A percentile compares a stretch with the other conserved stretches of the same genome.
Conservation (phyloP, 30 jellyfish, hydroid and myxozoan species). For the Nemopilema nomurai region DNA sequence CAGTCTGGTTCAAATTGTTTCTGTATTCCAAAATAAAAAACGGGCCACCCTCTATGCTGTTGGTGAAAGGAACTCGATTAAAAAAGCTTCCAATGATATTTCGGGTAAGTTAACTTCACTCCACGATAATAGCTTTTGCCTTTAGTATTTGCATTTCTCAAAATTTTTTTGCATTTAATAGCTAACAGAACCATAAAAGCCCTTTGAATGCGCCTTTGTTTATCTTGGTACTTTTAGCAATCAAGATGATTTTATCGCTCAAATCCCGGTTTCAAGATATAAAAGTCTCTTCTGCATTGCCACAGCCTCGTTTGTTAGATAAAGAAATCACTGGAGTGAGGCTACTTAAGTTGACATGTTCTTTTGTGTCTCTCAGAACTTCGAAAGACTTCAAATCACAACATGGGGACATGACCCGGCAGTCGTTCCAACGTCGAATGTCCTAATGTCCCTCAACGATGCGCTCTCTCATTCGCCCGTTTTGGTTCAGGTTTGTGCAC, state of each 20-base stretch:
- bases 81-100: slow-evolving; percentile 62
- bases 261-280: too few species aligned
- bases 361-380: slow-evolving; percentile 57
- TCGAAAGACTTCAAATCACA: slow-evolving; percentile 83
- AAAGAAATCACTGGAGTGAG: too few species aligned
- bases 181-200: too few species aligned
- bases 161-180: too few species aligned
- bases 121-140: too few species aligned
- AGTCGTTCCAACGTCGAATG: slow-evolving; percentile 87
- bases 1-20: slow-evolving; percentile 89
- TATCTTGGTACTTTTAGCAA: too few species aligned
- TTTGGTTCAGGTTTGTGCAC: slow-evolving; percentile 77
- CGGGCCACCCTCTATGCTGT: slow-evolving; percentile 91
- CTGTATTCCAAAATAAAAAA: slow-evolving; percentile 54
- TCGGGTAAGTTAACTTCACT: slow-evolving; percentile 37
- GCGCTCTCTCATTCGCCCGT: slow-evolving; percentile 96
- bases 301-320: too few species aligned
- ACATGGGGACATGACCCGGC: slow-evolving; percentile 99
- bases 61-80: slow-evolving; percentile 74
- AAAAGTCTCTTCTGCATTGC: too few species aligned
- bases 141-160: too few species aligned
- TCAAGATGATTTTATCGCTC: too few species aligned
- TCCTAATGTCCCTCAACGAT: slow-evolving; percentile 80
- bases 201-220: too few species aligned
- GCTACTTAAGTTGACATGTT: neutral